Base-by-base conservation (phyloP, 2,797 vertebrate species). In the Ctenosaura bakeri region DNA sequence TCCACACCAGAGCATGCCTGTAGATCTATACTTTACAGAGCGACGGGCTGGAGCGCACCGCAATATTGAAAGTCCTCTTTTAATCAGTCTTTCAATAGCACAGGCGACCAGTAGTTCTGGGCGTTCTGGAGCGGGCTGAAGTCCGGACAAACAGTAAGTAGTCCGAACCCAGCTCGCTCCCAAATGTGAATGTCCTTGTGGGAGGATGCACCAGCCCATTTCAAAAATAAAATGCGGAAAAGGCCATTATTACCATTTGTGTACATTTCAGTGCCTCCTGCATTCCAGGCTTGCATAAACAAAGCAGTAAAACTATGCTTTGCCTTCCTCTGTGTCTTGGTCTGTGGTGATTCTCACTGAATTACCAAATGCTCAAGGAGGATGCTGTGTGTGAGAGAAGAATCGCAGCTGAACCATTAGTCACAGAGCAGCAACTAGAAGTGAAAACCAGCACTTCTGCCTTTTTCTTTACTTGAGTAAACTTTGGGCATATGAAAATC, bases 271-370 rank as follows among this genome's bases (percentile, higher is more conserved):
- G 14, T 4, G 50, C 76, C 38, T 85, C 81, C 42, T 80, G 66
- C 66, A 85, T 85, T 52, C 77, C 56, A 90, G n/a, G 24, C 78
- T 83, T 86, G 6, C 59, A n/a, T 64, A 88, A 85, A 86, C 71
- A 84, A 88, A 85, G 86, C 9, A 79, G 42, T 52, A 22, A 78
- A 69, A 26, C 59, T 26, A 24, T 35, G 46, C 56, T 81, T 76
- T 66, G 54, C 82, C 52, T 85, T 81, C n/a, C 78, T 82, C 54
- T 64, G 54, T 42, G n/a, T 26, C 64, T 42, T 66, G 32, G 13
- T 38, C 35, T 82, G 20, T 38, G 24, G 24, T 54, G 64, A 69
- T 79, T 79, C 46, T 80, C 66, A 73, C 18, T 50, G n/a, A 29
- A 87, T 76, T 83, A n/a, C 59, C 38, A 86, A 73, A 86, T 81